phyloP scores from a whole-genome alignment of 1,140 invertebrate species.

The Zelostemma sp. region DNA sequence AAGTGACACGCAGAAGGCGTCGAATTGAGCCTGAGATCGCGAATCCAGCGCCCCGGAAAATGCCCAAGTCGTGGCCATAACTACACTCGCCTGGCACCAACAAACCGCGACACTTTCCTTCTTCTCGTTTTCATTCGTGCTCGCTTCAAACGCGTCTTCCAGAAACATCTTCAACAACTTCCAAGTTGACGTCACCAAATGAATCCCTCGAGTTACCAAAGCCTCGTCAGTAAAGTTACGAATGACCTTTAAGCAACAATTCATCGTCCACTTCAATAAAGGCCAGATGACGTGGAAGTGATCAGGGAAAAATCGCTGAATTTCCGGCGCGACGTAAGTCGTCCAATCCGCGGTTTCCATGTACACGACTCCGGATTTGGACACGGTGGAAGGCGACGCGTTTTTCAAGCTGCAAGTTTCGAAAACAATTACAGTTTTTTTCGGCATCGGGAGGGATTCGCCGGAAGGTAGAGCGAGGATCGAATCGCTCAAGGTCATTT shows the following conservation, averaged over 20 bases:
- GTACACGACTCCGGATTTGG: slow-evolving; percentile 79
- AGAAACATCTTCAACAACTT: slow-evolving; percentile 73
- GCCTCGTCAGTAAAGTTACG: not conserved
- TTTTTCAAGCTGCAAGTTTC: slow-evolving; percentile 76
- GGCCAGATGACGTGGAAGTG: slow-evolving; percentile 41
- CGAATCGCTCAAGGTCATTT: slow-evolving; percentile 77
- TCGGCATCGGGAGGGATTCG: slow-evolving; percentile 74
- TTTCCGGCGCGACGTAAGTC: slow-evolving; percentile 60
- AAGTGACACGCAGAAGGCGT: slow-evolving; percentile 70
- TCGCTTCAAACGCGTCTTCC: slow-evolving; percentile 61
- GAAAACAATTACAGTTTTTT: slow-evolving; percentile 76
- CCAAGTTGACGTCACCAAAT: slow-evolving; percentile 68
- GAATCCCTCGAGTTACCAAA: slow-evolving; percentile 67
- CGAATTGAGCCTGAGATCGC: slow-evolving; percentile 71
- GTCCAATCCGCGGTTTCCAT: slow-evolving; percentile 71
- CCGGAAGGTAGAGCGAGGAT: slow-evolving; percentile 70
- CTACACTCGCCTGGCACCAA: slow-evolving; percentile 73
- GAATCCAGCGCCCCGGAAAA: slow-evolving; percentile 72
- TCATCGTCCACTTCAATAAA: slow-evolving; percentile 75
- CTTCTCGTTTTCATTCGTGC: slow-evolving; percentile 50
- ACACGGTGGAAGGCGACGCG: slow-evolving; percentile 75
- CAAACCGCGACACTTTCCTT: slow-evolving; percentile 56
- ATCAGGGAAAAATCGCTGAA: slow-evolving; percentile 40
- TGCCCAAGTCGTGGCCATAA: slow-evolving; percentile 75
- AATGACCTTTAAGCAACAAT: slow-evolving; percentile 66